phyloP scores from a whole-genome alignment of 1,140 invertebrate species.

The Cydia pomonella region DNA sequence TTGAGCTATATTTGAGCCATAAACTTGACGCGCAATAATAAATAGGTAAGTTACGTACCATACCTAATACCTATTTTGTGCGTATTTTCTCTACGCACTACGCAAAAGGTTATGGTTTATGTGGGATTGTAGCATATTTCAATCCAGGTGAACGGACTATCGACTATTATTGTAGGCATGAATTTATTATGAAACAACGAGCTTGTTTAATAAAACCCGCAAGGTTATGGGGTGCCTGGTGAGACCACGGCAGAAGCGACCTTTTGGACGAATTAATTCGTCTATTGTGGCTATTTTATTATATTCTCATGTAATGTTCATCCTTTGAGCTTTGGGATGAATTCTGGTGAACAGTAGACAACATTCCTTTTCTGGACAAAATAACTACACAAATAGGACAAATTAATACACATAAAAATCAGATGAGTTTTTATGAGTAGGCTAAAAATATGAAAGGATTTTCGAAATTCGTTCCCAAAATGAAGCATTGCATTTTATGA shows the following conservation, averaged over 20 bases:
- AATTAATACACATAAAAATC: too few species aligned
- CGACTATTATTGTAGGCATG: slow-evolving; percentile 14
- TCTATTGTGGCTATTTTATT: neutral
- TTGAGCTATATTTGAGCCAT: neutral
- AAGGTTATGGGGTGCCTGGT: slow-evolving; percentile 11
- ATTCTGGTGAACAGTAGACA: too few species aligned
- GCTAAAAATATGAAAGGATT: neutral
- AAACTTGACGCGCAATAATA: neutral
- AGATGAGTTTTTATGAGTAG: neutral
- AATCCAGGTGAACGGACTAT: slow-evolving; percentile 1
- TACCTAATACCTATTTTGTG: neutral
- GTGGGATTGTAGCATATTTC: neutral
- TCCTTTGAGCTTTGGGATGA: too few species aligned
- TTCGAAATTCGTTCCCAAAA: neutral
- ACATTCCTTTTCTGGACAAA: too few species aligned
- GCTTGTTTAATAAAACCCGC: slow-evolving; percentile 5
- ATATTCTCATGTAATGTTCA: too few species aligned
- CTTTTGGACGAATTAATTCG: neutral
- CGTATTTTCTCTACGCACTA: neutral
- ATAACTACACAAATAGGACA: too few species aligned
- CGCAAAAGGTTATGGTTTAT: neutral
- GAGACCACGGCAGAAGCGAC: neutral
- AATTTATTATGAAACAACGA: slow-evolving; percentile 10
- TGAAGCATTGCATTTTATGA: too few species aligned
- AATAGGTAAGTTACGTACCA: too few species aligned